phyloP scores from a whole-genome alignment of 1,140 invertebrate species.

The Zaprionus tsacasi region DNA sequence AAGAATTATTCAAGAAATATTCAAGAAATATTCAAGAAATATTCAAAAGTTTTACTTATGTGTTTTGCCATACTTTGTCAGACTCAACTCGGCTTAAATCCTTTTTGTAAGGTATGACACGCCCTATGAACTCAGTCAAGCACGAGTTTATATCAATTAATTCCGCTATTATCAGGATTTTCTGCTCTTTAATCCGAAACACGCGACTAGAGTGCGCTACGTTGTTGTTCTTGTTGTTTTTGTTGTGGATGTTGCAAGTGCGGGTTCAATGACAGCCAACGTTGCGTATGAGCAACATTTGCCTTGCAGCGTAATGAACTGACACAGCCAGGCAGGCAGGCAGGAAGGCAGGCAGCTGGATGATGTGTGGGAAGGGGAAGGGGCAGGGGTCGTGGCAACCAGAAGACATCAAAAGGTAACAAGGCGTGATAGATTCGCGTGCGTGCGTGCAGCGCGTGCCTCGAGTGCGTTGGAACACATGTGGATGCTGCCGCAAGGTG shows the following conservation, averaged over 20 bases:
- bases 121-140: neutral
- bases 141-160: neutral
- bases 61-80: neutral
- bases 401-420: conserved; percentile 35
- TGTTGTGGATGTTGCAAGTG: conserved; percentile 6
- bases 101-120: neutral
- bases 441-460: conserved; percentile 29
- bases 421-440: conserved; percentile 33
- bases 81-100: neutral
- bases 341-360: neutral
- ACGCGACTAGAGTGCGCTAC: conserved; percentile 7
- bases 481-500: conserved; percentile 9
- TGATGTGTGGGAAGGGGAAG: neutral
- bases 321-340: conserved; percentile 14
- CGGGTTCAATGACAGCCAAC: conserved; percentile 34
- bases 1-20: too few relatives aligned
- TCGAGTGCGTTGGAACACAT: conserved; percentile 23
- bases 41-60: too few relatives aligned
- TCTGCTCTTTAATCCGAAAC: conserved; percentile 23
- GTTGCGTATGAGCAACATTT: conserved; percentile 41
- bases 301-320: conserved; percentile 33
- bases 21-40: too few relatives aligned
- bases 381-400: neutral
- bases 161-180: neutral
- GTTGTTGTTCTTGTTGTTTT: neutral